Percentiles rank a stretch among this genome's conserved stretches.
These are phyloP conservation scores for Heterocephalus glaber DNA, from an alignment of 2,113 vertebrate species.

Conservation along the genomic window DNA sequence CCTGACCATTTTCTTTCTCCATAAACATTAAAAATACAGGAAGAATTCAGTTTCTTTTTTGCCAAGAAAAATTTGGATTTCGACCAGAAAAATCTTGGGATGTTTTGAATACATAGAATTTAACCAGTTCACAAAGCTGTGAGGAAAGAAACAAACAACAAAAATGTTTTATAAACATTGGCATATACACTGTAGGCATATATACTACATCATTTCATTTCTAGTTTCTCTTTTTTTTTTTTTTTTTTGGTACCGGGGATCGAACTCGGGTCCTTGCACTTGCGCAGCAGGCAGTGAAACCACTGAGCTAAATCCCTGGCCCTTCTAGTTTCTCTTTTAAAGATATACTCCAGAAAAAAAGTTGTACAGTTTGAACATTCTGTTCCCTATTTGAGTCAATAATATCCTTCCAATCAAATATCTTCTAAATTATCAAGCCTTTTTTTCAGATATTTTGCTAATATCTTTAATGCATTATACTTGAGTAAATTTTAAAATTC, in stretches of 20 bases:
- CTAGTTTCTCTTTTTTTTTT: conserved; percentile 59
- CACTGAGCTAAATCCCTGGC: too few relatives aligned
- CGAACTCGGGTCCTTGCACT: too few relatives aligned
- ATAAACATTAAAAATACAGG: conserved; percentile 22
- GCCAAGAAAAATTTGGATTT: conserved; percentile 68
- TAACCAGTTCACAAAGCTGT: conserved; percentile 56
- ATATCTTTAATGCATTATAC: conserved; percentile 1
- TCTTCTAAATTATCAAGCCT: conserved; percentile 46
- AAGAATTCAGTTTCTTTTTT: conserved; percentile 57
- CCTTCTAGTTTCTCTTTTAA: conserved; percentile 59
- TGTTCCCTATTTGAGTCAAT: background rate
- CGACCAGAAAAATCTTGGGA: conserved; percentile 43
- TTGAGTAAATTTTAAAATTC: conserved; percentile 48
- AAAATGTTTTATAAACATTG: conserved; percentile 45
- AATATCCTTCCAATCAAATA: conserved; percentile 40
- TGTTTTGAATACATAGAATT: conserved; percentile 64
- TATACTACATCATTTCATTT: conserved; percentile 7
- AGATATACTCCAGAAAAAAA: background rate
- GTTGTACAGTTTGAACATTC: background rate
- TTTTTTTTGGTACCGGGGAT: too few relatives aligned
- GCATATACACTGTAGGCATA: background rate
- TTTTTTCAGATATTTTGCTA: conserved; percentile 33
- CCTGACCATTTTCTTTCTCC: conserved; percentile 34
- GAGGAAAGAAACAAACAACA: background rate
- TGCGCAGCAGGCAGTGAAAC: too few relatives aligned